phyloP scores from a whole-genome alignment of 1,140 invertebrate genomes.

The Yoshiicerus persimilis region DNA sequence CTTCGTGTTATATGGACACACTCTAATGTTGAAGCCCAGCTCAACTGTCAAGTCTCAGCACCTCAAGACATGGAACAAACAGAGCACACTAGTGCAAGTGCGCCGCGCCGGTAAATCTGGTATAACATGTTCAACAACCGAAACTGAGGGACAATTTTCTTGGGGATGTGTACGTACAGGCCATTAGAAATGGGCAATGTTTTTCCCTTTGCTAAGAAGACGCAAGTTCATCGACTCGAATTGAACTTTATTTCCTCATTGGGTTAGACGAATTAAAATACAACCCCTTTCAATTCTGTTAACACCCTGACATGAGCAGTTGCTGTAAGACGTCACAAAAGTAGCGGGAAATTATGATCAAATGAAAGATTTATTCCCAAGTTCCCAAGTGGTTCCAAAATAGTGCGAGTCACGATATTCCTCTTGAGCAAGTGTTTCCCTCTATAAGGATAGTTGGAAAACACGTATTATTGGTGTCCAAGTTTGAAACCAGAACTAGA shows the following conservation, averaged over 20 bases:
- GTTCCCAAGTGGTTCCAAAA: not conserved
- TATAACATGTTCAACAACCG: not conserved
- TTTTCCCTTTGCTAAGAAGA: not conserved
- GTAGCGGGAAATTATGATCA: not conserved
- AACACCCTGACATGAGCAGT: not conserved
- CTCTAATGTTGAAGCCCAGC: too few relatives aligned
- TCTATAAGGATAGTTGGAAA: too few relatives aligned
- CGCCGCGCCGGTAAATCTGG: not conserved
- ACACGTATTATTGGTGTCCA: too few relatives aligned
- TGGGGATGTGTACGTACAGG: not conserved
- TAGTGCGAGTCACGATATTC: not conserved
- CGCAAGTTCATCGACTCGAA: not conserved
- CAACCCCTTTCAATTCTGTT: not conserved
- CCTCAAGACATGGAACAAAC: too few relatives aligned
- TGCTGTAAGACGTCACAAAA: not conserved
- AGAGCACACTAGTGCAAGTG: not conserved
- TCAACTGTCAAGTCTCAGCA: too few relatives aligned
- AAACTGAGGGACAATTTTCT: not conserved
- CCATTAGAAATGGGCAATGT: not conserved
- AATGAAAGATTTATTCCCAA: not conserved
- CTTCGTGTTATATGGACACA: too few relatives aligned
- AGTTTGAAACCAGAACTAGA: too few relatives aligned
- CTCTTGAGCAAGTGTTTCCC: too few relatives aligned
- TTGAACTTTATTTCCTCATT: not conserved
- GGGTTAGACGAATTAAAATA: not conserved